Base-by-base conservation (phyloP, 1,140 invertebrate genomes). In the Manduca sexta region DNA sequence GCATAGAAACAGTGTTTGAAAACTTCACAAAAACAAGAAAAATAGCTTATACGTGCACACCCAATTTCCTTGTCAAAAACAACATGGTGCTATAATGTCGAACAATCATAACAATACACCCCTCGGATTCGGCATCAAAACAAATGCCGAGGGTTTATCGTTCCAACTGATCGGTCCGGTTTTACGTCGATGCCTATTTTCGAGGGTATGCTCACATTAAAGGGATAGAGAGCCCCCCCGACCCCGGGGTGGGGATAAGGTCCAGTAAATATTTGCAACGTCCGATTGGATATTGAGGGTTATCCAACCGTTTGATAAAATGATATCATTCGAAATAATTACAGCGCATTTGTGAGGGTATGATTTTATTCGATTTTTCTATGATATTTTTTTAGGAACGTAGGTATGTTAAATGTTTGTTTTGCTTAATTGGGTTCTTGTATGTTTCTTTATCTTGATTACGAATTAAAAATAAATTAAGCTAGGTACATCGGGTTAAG, bases 171-270 rank as follows among this genome's bases (percentile, higher is more conserved):
- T 56, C 53, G 43, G 18, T 12, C 31, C 39, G n/a, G 53, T 44
- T 44, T 54, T 43, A 40, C 33, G 46, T 53, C 26, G 40, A 39
- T 39, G 38, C 48, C 38, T 45, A 50, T 46, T 49, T 56, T 56
- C 47, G 39, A 43, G 34, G 44, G 49, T 47, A 44, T 41, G 14
- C 18, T 50, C 48, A 34, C 21, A 44, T 56, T 50, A 56, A 31
- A 43, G 48, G 40, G 29, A 31, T 12, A 34, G n/a, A 12, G 29
- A 12, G n/a, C 14, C 18, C 3, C 10, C 2, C 11, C 6, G 34
- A 12, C 6, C 10, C 10, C 10, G 2, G n/a, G 14, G 14, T 10
- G n/a, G 33, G 5, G n/a, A 35, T 13, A 35, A 35, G 34, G 34
- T 13, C 8, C 18, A 18, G 38, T 40, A 40, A 40, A 40, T 18